These are phyloP conservation scores for Acanthopleura granulata DNA, from an alignment of 2,888 invertebrate genomes.

Conservation along the genomic window DNA sequence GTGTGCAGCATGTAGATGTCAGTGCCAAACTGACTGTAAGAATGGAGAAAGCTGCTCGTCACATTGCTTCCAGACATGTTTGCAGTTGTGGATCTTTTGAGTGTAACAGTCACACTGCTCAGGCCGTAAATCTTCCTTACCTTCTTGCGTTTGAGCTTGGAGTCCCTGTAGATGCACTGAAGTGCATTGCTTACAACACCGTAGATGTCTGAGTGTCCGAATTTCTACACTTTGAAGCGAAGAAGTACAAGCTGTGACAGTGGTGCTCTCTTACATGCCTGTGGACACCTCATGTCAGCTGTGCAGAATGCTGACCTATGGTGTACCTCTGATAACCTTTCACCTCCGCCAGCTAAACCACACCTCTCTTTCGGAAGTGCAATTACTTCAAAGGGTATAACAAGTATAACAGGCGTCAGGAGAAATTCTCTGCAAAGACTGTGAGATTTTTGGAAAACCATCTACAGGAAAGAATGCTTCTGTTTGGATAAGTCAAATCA, in stretches of 20 bases:
- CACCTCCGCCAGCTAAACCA: not conserved
- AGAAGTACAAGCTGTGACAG: too few relatives aligned
- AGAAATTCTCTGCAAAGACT: not conserved
- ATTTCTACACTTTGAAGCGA: not conserved
- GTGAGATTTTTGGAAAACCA: not conserved
- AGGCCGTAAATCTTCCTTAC: not conserved
- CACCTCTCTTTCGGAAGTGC: not conserved
- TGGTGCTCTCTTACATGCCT: not conserved
- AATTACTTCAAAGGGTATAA: not conserved
- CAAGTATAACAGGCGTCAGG: not conserved
- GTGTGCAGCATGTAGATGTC: not conserved
- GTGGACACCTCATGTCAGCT: not conserved
- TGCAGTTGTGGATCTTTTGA: too few relatives aligned
- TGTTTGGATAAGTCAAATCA: not conserved
- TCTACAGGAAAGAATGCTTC: not conserved
- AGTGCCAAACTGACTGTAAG: not conserved
- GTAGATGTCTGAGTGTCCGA: not conserved
- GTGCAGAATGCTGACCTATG: not conserved
- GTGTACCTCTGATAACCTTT: not conserved
- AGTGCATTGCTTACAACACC: not conserved
- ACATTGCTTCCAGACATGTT: too few relatives aligned
- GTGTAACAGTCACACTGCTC: not conserved
- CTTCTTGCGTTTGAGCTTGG: not conserved
- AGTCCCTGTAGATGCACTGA: not conserved
- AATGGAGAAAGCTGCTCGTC: not conserved